phyloP scores from a whole-genome alignment of 2,888 invertebrate genomes.

The Acleris laterana region DNA sequence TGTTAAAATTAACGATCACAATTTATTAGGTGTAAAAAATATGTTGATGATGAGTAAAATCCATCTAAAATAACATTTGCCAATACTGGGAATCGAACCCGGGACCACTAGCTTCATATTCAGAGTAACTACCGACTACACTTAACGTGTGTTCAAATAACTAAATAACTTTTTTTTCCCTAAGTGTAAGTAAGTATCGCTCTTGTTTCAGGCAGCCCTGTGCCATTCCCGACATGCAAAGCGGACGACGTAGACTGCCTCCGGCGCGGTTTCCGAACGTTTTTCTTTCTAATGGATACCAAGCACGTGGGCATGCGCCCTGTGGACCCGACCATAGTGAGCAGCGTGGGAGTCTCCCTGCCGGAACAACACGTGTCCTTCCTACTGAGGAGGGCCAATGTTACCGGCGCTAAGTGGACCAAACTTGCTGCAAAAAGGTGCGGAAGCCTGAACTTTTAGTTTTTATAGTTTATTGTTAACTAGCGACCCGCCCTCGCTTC shows the following conservation, averaged over 20 bases:
- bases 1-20: too few species aligned
- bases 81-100: too few species aligned
- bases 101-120: too few species aligned
- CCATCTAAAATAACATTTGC: too few species aligned
- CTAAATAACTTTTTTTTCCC: not conserved
- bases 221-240: constrained; percentile 72
- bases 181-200: constrained; percentile 24
- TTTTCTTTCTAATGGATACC: constrained; percentile 74
- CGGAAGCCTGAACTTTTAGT: too few species aligned
- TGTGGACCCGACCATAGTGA: constrained; percentile 65
- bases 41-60: too few species aligned
- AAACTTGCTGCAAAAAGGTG: constrained; percentile 68
- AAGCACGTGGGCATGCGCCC: constrained; percentile 69
- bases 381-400: constrained; percentile 67
- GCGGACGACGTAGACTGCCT: constrained; percentile 71
- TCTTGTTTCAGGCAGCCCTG: constrained; percentile 52
- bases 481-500: too few species aligned
- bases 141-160: too few species aligned
- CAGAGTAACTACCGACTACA: too few species aligned
- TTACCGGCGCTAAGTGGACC: constrained; percentile 75
- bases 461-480: too few species aligned
- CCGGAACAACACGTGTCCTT: constrained; percentile 70
- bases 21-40: too few species aligned
- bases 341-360: constrained; percentile 66
- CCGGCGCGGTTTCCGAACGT: constrained; percentile 69